Evolutionary conservation across 2,888 invertebrate species (phyloP).

Genomic region (Chirona hameri): DNA sequence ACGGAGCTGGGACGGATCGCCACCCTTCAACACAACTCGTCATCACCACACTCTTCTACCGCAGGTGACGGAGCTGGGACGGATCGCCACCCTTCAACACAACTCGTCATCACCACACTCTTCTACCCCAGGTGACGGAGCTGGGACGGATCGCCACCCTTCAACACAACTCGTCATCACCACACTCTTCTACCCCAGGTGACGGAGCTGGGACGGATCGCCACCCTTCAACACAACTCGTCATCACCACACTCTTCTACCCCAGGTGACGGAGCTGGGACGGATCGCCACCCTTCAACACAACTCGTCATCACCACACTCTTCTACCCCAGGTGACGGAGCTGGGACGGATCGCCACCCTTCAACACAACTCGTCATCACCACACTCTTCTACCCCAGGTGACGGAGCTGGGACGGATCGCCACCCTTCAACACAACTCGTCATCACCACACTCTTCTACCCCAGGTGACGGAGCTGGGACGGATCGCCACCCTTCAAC

Average conservation of each 20-base stretch:
- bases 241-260: not conserved
- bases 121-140: conserved; percentile 51
- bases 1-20: conserved; percentile 76
- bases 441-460: too few relatives aligned
- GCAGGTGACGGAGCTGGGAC: conserved; percentile 58
- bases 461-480: conserved; percentile 57
- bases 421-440: conserved; percentile 54
- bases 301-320: too few relatives aligned
- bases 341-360: conserved; percentile 78
- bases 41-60: not conserved
- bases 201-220: conserved; percentile 71
- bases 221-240: conserved; percentile 51
- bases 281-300: conserved; percentile 71
- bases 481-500: conserved; percentile 71
- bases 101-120: too few relatives aligned
- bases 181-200: conserved; percentile 50
- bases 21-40: conserved; percentile 45
- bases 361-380: too few relatives aligned
- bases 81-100: conserved; percentile 69
- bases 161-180: too few relatives aligned
- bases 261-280: conserved; percentile 57
- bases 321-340: conserved; percentile 51
- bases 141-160: conserved; percentile 78
- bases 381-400: conserved; percentile 49
- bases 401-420: conserved; percentile 67